These are phyloP conservation scores for Pseudolycoriella hygida DNA, from an alignment of 2,888 invertebrate species.

Conservation along the genomic window DNA sequence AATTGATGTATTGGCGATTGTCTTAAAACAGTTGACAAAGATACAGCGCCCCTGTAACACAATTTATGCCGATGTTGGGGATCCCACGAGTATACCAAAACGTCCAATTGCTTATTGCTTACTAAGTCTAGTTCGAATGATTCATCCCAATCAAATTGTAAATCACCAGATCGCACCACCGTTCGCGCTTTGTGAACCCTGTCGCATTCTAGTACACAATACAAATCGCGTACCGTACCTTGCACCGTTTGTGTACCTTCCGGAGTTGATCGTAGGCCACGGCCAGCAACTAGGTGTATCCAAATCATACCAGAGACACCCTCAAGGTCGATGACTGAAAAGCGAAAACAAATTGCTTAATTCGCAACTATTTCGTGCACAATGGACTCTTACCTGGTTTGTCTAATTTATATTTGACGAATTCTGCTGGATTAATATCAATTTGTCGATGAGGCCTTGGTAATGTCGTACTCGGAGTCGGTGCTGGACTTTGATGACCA, in stretches of 20 bases:
- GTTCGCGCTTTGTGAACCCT: slow-evolving; percentile 91
- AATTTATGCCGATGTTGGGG: slow-evolving; percentile 93
- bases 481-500: slow-evolving; percentile 51
- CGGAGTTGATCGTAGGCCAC: slow-evolving; percentile 65
- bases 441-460: slow-evolving; percentile 55
- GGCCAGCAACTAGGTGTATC: slow-evolving; percentile 77
- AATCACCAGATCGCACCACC: slow-evolving; percentile 86
- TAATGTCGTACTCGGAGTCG: slow-evolving; percentile 61
- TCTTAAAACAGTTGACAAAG: slow-evolving; percentile 59
- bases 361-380: background rate
- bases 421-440: slow-evolving; percentile 83
- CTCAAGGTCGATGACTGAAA: slow-evolving; percentile 28
- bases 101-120: slow-evolving; percentile 83
- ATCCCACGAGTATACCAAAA: slow-evolving; percentile 98
- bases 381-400: slow-evolving; percentile 35
- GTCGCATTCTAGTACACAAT: slow-evolving; percentile 95
- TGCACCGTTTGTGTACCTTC: slow-evolving; percentile 50
- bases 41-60: slow-evolving; percentile 83
- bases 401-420: slow-evolving; percentile 80
- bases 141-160: slow-evolving; percentile 98
- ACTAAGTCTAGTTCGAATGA: slow-evolving; percentile 94
- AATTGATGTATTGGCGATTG: slow-evolving; percentile 75
- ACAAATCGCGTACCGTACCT: slow-evolving; percentile 60
- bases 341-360: too few species aligned
- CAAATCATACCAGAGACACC: slow-evolving; percentile 76